Conservation (phyloP, 2,113 vertebrate genomes). For the Hippocampus mohnikei region DNA sequence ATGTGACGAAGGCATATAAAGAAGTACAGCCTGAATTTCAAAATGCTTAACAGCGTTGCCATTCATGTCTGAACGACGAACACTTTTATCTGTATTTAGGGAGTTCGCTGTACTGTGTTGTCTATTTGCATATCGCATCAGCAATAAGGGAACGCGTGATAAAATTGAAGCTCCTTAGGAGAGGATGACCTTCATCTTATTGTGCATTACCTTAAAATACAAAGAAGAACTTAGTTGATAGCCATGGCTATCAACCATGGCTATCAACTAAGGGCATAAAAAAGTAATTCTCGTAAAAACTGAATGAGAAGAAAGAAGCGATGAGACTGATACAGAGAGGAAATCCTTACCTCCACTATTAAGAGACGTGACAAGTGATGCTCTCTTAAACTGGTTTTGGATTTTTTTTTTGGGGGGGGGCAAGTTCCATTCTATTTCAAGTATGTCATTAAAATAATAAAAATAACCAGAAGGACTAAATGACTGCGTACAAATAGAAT, state of each 20-base stretch:
- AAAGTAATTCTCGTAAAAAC: background rate
- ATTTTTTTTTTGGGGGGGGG: background rate
- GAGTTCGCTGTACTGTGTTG: background rate
- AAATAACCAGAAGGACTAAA: background rate
- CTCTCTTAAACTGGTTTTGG: background rate
- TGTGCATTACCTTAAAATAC: background rate
- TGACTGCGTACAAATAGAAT: background rate
- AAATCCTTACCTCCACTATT: background rate
- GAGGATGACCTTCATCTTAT: conserved; percentile 6
- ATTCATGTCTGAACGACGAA: background rate
- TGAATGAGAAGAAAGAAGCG: background rate
- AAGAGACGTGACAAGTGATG: background rate
- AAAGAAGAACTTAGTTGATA: background rate
- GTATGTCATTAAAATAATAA: background rate
- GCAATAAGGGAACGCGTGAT: background rate
- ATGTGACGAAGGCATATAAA: background rate
- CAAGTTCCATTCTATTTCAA: background rate
- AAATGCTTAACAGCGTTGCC: background rate
- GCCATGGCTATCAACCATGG: background rate
- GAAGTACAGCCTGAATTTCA: background rate
- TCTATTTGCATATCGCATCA: background rate
- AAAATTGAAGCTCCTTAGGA: background rate
- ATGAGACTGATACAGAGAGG: background rate
- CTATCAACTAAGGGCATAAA: background rate
- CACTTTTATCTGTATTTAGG: background rate